Conservation (phyloP, 2,888 invertebrate genomes). For the Beris morrisii region DNA sequence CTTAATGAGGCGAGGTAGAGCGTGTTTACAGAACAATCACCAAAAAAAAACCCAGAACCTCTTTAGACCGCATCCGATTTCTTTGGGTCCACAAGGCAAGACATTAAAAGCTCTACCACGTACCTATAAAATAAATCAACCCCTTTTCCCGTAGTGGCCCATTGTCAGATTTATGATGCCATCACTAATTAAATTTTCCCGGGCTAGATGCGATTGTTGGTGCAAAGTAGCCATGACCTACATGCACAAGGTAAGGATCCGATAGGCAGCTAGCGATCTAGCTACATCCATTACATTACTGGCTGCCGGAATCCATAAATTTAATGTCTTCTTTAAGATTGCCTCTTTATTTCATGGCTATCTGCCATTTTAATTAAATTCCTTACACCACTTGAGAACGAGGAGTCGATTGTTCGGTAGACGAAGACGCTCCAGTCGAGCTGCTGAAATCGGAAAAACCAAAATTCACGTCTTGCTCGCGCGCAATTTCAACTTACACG, state of each 20-base stretch:
- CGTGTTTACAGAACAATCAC: no score
- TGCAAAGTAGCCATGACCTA: not conserved
- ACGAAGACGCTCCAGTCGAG: not conserved
- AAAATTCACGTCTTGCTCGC: no score
- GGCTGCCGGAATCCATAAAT: constrained; percentile 20
- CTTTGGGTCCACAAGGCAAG: no score
- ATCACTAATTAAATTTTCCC: constrained; percentile 22
- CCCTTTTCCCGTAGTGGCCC: constrained; percentile 4
- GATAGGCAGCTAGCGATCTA: not conserved
- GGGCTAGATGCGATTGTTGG: constrained; percentile 6
- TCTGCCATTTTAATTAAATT: constrained; percentile 20
- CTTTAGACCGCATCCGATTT: no score
- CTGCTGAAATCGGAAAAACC: no score
- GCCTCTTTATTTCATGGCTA: constrained; percentile 23
- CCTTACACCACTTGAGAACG: not conserved
- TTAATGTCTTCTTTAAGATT: constrained; percentile 26
- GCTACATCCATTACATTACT: constrained; percentile 15
- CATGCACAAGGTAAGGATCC: no score
- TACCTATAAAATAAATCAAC: not conserved
- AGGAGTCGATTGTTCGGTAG: not conserved
- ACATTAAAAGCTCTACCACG: no score
- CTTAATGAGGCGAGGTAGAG: no score
- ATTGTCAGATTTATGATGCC: constrained; percentile 20
- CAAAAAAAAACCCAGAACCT: no score
- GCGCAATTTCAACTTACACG: no score